These are phyloP conservation scores for Hypothenemus hampei DNA, from an alignment of 1,140 invertebrate genomes.

Conservation along the genomic window DNA sequence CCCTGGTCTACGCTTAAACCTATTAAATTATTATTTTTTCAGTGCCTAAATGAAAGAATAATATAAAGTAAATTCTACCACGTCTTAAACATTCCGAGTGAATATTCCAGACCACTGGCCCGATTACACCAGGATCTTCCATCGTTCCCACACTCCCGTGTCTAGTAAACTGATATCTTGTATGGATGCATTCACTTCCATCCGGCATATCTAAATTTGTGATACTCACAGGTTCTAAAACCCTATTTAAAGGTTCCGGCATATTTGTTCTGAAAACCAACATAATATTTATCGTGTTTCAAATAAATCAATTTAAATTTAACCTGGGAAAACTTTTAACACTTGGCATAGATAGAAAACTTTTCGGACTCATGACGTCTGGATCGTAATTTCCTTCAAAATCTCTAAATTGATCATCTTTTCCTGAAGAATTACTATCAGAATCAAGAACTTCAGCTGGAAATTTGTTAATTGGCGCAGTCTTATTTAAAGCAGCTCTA, in stretches of 20 bases:
- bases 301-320: conserved; percentile 5
- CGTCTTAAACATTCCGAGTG: conserved; percentile 52
- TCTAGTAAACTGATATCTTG: conserved; percentile 41
- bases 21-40: too few species aligned
- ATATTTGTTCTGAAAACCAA: conserved; percentile 53
- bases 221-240: conserved; percentile 69
- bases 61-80: conserved; percentile 29
- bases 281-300: conserved; percentile 3
- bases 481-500: conserved; percentile 41
- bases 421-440: conserved; percentile 36
- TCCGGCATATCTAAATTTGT: conserved; percentile 58
- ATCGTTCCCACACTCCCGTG: conserved; percentile 54
- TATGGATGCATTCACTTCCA: conserved; percentile 40
- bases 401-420: conserved; percentile 33
- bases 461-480: conserved; percentile 33
- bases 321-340: conserved; percentile 69
- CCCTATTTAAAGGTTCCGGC: conserved; percentile 68
- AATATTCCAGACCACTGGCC: conserved; percentile 74
- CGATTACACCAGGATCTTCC: conserved; percentile 77
- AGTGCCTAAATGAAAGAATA: too few species aligned
- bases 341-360: conserved; percentile 75
- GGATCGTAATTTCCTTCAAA: conserved; percentile 40
- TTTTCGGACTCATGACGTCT: conserved; percentile 56
- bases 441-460: conserved; percentile 36
- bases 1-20: conserved; percentile 39